Conservation (phyloP, 2,113 vertebrate species). For the Silurus asotus region DNA sequence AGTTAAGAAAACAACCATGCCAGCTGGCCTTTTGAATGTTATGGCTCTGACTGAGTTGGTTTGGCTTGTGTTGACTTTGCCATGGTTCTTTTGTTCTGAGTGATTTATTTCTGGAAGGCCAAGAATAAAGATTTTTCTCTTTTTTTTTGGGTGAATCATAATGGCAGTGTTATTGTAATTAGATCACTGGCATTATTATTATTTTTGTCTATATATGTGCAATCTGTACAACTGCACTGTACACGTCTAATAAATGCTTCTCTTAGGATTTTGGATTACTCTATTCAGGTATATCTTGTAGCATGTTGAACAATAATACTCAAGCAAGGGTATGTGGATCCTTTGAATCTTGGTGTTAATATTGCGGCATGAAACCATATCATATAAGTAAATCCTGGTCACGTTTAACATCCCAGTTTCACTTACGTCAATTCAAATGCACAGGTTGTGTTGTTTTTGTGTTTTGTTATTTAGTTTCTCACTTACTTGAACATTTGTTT, state of each 20-base stretch:
- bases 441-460: not conserved
- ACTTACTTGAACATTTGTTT: conserved; percentile 17
- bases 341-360: not conserved
- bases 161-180: not conserved
- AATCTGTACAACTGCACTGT: not conserved
- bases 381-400: not conserved
- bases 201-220: not conserved
- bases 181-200: not conserved
- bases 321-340: not conserved
- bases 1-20: not conserved
- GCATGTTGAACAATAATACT: not conserved
- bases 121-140: not conserved
- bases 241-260: not conserved
- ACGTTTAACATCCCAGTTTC: not conserved
- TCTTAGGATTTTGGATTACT: not conserved
- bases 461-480: not conserved
- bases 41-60: not conserved
- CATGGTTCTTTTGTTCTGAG: not conserved
- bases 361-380: not conserved
- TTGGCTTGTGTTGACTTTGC: not conserved
- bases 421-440: conserved; percentile 9
- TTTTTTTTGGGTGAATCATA: not conserved
- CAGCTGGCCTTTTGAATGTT: conserved; percentile 16
- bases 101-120: conserved; percentile 5
- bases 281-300: not conserved